Base-by-base conservation (phyloP, 2,888 invertebrate genomes). In the Abrostola triplasia region DNA sequence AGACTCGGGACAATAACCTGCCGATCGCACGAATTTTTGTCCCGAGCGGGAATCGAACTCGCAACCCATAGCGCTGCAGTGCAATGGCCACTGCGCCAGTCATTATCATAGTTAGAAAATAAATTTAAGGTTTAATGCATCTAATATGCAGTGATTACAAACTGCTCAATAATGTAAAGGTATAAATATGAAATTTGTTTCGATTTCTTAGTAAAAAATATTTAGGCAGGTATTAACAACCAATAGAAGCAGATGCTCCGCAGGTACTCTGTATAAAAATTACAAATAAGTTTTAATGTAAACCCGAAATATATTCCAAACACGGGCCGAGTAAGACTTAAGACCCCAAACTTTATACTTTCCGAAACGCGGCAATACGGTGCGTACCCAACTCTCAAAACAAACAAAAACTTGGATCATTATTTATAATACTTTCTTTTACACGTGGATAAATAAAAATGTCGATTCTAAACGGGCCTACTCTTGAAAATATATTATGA, bases 401-500 rank as follows among this genome's bases (percentile, higher is more conserved):
- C 83, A 85, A 83, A 84, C 67, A 83, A 82, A 80, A 90, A 90
- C 85, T 90, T 89, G 50, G 70, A 73, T 82, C 87, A 87, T 90
- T 88, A 89, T 86, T 85, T 84, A 88, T 86, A 86, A 85, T 85
- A 88, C 84, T 87, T 85, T 83, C 85, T 81, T 71, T 77, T 79
- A 35, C 88, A 88, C 85, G 89, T 88, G 87, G 80, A 85, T 86
- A 86, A 86, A 87, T 82, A 86, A 77, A 76, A 67, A 61, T 58
- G 66, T 24, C 57, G 69, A 71, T 63, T 64, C 56, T 73, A 75
- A 77, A 79, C 76, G 74, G 66, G 71, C 74, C 77, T 70, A 70
- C 82, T 80, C 77, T 67, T 61, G 67, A 69, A 84, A 90, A 90
- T 90, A 89, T 90, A 90, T 90, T 88, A 90, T 88, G 87, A 89